Evolutionary conservation across 1,140 invertebrate genomes (phyloP).

Genomic region (Cydia pomonella): DNA sequence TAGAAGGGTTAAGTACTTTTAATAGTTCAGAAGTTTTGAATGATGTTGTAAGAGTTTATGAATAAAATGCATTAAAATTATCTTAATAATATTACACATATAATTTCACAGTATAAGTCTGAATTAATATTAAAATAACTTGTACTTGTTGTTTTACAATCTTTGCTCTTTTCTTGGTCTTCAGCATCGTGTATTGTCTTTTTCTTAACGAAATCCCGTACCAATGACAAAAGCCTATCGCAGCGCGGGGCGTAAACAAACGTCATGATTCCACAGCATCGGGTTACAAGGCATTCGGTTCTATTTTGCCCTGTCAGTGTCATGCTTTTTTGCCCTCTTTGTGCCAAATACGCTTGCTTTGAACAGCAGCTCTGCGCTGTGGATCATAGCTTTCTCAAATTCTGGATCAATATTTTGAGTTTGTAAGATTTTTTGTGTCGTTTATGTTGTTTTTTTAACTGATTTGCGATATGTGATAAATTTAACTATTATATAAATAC

Average conservation of each 20-base stretch:
- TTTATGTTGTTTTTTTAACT: background rate
- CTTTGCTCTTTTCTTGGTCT: background rate
- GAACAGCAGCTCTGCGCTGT: background rate
- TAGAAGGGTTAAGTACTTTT: slow-evolving; percentile 9
- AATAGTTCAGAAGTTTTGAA: slow-evolving; percentile 2
- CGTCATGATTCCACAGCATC: slow-evolving; percentile 28
- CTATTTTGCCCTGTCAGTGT: slow-evolving; percentile 29
- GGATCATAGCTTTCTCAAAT: background rate
- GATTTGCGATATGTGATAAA: background rate
- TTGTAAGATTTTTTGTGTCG: background rate
- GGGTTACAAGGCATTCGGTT: slow-evolving; percentile 15
- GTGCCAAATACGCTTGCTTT: background rate
- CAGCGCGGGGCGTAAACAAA: background rate
- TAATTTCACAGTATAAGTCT: too few species aligned
- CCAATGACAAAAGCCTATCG: slow-evolving; percentile 25
- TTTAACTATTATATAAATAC: background rate
- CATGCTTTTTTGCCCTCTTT: background rate
- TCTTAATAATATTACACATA: too few species aligned
- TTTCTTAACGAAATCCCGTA: background rate
- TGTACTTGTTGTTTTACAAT: too few species aligned
- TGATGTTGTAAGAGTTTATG: background rate
- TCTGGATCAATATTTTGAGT: background rate
- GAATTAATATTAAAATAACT: too few species aligned
- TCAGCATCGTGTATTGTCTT: background rate
- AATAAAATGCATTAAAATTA: background rate